A percentile compares a stretch with the other conserved stretches of the same genome.
phyloP scores from a whole-genome alignment of 2,113 vertebrate species.

The Conger conger region DNA sequence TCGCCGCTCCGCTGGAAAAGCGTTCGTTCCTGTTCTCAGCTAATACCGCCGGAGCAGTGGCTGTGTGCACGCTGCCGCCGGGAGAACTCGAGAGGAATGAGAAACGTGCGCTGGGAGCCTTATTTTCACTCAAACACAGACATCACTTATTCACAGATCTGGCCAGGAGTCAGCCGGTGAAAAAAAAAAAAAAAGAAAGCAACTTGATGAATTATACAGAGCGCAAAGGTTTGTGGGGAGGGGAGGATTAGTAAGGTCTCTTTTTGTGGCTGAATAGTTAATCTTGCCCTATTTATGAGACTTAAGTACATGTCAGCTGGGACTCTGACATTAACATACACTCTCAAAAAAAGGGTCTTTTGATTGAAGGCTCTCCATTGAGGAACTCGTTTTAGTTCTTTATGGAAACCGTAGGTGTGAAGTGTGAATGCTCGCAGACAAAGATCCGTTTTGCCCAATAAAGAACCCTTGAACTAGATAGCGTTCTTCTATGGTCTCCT shows the following conservation, averaged over 20 bases:
- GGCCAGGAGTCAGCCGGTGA: slow-evolving; percentile 26
- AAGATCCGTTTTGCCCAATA: no score
- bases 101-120: slow-evolving; percentile 20
- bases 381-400: no score
- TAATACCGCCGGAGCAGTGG: background rate
- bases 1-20: background rate
- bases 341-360: no score
- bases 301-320: slow-evolving; percentile 31
- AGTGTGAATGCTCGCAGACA: no score
- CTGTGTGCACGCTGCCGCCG: background rate
- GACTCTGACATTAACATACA: slow-evolving; percentile 27
- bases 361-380: no score
- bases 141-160: slow-evolving; percentile 54
- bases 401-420: no score
- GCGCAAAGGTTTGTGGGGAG: slow-evolving; percentile 31
- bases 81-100: slow-evolving; percentile 9
- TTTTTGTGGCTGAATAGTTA: slow-evolving; percentile 46
- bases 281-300: slow-evolving; percentile 38
- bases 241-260: slow-evolving; percentile 30
- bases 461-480: no score
- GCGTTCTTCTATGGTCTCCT: no score
- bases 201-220: slow-evolving; percentile 59
- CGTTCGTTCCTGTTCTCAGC: background rate
- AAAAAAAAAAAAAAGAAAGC: slow-evolving; percentile 36
- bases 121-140: slow-evolving; percentile 39